Conservation (phyloP, 2,797 vertebrate genomes). For the Rhincodon typus region DNA sequence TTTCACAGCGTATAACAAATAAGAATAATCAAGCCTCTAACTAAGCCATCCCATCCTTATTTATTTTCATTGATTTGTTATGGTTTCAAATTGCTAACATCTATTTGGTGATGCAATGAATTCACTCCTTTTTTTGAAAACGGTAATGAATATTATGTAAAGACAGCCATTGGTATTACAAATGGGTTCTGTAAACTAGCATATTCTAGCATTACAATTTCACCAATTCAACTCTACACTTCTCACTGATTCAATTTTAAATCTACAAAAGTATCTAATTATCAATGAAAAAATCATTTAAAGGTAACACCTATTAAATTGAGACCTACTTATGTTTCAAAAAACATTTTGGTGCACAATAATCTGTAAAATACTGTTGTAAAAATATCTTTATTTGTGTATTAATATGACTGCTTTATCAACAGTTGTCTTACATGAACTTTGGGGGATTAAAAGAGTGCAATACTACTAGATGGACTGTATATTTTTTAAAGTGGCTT, state of each 20-base stretch:
- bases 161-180: not conserved
- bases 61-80: not conserved
- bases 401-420: constrained; percentile 28
- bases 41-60: not conserved
- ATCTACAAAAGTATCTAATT: not conserved
- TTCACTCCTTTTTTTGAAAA: not conserved
- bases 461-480: constrained; percentile 67
- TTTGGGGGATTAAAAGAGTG: constrained; percentile 55
- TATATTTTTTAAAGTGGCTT: constrained; percentile 59
- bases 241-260: not conserved
- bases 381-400: constrained; percentile 27
- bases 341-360: not conserved
- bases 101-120: not conserved
- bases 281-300: not conserved
- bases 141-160: no score
- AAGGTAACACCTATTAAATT: not conserved
- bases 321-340: constrained; percentile 1
- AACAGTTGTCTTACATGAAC: constrained; percentile 55
- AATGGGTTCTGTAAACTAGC: not conserved
- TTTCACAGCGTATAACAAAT: not conserved
- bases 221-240: not conserved
- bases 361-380: constrained; percentile 36
- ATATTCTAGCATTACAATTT: not conserved
- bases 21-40: not conserved
- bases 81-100: not conserved